Percentiles rank a stretch among this genome's conserved stretches.
phyloP scores from a whole-genome alignment of 2,888 invertebrate species.

The Cataglyphis albicans region DNA sequence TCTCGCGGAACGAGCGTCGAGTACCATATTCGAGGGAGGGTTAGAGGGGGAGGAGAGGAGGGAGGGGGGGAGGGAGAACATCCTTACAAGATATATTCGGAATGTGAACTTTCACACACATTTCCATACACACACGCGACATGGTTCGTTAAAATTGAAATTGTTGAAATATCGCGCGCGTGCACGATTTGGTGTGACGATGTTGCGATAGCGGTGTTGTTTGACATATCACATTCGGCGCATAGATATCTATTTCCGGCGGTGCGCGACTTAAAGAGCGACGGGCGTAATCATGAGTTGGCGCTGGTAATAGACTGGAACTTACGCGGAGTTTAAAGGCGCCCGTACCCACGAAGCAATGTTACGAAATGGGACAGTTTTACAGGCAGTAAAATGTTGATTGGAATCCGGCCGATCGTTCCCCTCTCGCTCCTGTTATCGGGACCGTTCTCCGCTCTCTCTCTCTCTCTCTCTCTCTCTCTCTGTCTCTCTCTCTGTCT shows the following conservation, averaged over 20 bases:
- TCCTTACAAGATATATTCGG: slow-evolving; percentile 8
- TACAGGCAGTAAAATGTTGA: slow-evolving; percentile 84
- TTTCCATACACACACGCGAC: too few relatives aligned
- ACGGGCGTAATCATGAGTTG: slow-evolving; percentile 66
- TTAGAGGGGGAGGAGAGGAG: too few relatives aligned
- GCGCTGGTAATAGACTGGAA: slow-evolving; percentile 77
- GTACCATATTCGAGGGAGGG: background rate
- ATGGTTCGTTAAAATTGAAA: slow-evolving; percentile 19
- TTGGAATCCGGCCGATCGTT: slow-evolving; percentile 81
- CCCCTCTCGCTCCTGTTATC: slow-evolving; percentile 57
- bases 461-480: slow-evolving; percentile 3
- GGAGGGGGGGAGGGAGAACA: background rate
- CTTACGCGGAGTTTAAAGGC: slow-evolving; percentile 79
- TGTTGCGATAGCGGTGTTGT: background rate
- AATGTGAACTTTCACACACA: background rate
- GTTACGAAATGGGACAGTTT: slow-evolving; percentile 82
- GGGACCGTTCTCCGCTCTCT: slow-evolving; percentile 58
- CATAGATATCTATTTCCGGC: slow-evolving; percentile 65
- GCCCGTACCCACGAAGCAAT: slow-evolving; percentile 75
- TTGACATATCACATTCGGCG: slow-evolving; percentile 70
- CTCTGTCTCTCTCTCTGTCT: too few relatives aligned
- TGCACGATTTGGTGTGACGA: background rate
- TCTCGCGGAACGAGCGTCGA: slow-evolving; percentile 16
- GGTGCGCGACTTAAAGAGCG: slow-evolving; percentile 8
- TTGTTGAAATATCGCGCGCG: background rate